phyloP scores from a whole-genome alignment of 2,888 invertebrate genomes.

The Morpho achilles region DNA sequence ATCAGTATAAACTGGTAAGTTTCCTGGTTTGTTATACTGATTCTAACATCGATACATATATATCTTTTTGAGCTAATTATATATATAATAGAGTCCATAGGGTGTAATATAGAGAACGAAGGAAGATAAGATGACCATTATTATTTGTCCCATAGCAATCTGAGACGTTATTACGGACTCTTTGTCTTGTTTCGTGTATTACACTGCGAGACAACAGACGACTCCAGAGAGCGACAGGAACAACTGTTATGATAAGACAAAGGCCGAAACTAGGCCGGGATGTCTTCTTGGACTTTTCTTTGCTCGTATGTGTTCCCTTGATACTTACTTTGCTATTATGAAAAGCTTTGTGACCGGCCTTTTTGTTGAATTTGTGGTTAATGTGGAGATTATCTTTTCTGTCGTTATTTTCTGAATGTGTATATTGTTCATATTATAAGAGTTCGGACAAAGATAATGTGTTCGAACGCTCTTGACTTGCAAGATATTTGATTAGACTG shows the following conservation, averaged over 20 bases:
- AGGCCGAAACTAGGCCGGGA: constrained; percentile 9
- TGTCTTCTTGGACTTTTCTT: constrained; percentile 5
- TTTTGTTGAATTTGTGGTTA: constrained; percentile 17
- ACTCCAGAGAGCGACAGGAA: constrained; percentile 4
- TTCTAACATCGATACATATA: too few species aligned
- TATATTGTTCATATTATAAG: not conserved
- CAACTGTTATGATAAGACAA: constrained; percentile 13
- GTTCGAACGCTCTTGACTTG: too few species aligned
- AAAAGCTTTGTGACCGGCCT: constrained; percentile 18
- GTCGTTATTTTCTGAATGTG: constrained; percentile 8
- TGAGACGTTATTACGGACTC: not conserved
- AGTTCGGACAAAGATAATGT: too few species aligned
- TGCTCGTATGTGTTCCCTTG: constrained; percentile 18
- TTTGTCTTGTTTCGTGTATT: not conserved
- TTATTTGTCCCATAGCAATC: not conserved
- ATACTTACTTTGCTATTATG: constrained; percentile 21
- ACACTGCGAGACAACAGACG: not conserved
- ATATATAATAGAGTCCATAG: too few species aligned
- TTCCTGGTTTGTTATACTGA: too few species aligned
- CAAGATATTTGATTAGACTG: not conserved
- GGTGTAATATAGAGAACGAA: too few species aligned
- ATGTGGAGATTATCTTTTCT: constrained; percentile 17
- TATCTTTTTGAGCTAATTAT: too few species aligned
- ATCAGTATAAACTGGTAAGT: too few species aligned
- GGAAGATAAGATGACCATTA: not conserved